Evolutionary conservation across 2,113 vertebrate genomes (phyloP).

Genomic region (Syngnathoides biaculeatus): DNA sequence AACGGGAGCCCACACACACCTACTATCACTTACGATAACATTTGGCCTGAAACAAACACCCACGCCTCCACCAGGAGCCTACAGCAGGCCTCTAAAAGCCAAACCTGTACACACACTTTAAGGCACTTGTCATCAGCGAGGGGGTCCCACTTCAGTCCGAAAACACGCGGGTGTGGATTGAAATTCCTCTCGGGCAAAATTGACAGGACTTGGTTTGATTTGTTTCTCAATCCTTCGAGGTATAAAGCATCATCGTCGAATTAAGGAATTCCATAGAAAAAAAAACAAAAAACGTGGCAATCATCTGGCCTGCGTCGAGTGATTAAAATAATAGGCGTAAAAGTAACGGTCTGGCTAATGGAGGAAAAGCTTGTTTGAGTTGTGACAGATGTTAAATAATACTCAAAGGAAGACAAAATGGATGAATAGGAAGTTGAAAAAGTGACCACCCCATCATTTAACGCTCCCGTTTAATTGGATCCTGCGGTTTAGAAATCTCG

Average conservation of each 20-base stretch:
- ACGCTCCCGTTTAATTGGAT: not conserved
- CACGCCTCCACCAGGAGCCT: slow-evolving; percentile 37
- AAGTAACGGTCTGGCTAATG: slow-evolving; percentile 7
- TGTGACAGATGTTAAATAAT: slow-evolving; percentile 1
- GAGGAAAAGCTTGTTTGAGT: not conserved
- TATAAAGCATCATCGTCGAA: slow-evolving; percentile 30
- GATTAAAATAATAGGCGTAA: slow-evolving; percentile 27
- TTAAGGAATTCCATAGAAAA: slow-evolving; percentile 31
- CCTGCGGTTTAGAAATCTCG: slow-evolving; percentile 30
- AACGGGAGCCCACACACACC: slow-evolving; percentile 32
- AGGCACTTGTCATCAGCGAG: slow-evolving; percentile 10
- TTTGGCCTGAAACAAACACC: slow-evolving; percentile 48
- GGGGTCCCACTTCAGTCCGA: slow-evolving; percentile 16
- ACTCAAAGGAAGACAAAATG: not conserved
- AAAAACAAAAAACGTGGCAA: slow-evolving; percentile 37
- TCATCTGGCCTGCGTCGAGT: slow-evolving; percentile 23
- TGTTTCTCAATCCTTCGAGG: slow-evolving; percentile 39
- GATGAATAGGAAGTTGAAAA: not conserved
- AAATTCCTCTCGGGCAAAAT: slow-evolving; percentile 60
- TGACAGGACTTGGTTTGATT: slow-evolving; percentile 66
- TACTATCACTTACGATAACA: slow-evolving; percentile 38
- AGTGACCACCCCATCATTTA: not conserved
- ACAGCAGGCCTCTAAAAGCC: slow-evolving; percentile 45
- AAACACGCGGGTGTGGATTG: slow-evolving; percentile 31
- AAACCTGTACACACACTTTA: slow-evolving; percentile 22